Base-by-base conservation (phyloP, 2,113 vertebrate genomes). In the Psettodes erumei region DNA sequence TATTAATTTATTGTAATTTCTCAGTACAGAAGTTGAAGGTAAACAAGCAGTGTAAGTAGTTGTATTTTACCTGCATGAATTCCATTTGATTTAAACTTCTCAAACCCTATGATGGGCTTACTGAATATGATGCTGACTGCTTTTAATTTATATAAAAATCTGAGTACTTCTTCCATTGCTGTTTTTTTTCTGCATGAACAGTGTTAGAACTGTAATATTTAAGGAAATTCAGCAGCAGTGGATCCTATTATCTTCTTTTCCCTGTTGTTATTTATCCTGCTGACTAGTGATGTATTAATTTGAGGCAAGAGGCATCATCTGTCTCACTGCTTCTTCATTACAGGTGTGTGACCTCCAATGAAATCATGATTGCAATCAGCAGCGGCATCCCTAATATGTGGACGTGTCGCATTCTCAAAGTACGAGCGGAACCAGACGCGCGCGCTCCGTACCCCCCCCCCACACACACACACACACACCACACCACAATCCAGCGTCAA, bases 351-450 rank as follows among this genome's bases (percentile, higher is more conserved):
- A 81, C 86, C 77, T 85, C 68, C 66, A 71, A 83, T 75, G 73
- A 66, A 81, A 86, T 77, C 72, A 75, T 62, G 73, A 81, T 79
- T 71, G 64, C 79, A 86, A 87, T 79, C 85, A 75, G 51, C 38
- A 42, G 53, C 82, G 69, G 69, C 67, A 76, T 79, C 81, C 86
- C 73, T 71, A 62, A 75, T 63, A 42, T 75, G 61, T 45, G 73
- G 30, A 76, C 79, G 70, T 89, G 91, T 90, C 90, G 90, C 90
- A 90, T 84, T 84, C 77, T 69, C 53, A 28, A 72, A 50, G 82
- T 85, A 86, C 89, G 83, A 89, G 81, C 85, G 69, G 83, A 86
- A 83, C 77, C 56, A 55, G 75, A 80, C 68, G 85, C 89, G 86
- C 83, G 86, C 83, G 21, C 72, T 18, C 55, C 33, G 7, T n/a